Evolutionary conservation across 1,140 invertebrate genomes (phyloP), one percentile per base, ranked within the genome.

Genomic region (Apis dorsata): DNA sequence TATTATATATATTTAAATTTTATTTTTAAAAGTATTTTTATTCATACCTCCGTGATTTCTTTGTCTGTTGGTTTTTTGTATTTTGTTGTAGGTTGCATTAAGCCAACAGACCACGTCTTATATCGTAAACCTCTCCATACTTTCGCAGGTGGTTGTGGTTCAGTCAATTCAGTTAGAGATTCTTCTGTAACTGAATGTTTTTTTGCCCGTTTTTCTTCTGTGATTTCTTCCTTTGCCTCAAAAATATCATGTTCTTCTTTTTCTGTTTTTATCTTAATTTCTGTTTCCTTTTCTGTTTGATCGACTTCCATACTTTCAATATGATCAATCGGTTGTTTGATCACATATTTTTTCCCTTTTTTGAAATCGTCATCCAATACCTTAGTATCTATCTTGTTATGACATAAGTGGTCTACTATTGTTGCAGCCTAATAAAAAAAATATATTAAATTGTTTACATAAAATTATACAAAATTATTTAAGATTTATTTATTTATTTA

Each of bases 41-140:
- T 60, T 62, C 60, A 79, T 92, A 96, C 95, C 91, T 98, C 97
- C 69, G 97, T 98, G 65, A 98, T 95, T 93, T 98, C 98, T 89
- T 96, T 96, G 83, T 98, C 97, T 0, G 96, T 96, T 0, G 96
- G 95, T 86, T 96, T 96, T 91, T 97, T 98, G 89, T 96, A 96
- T 91, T 96, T 97, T 7, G 94, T 95, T 1, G 95, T 92, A 21
- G 97, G 96, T 75, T 95, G 95, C 63, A 97, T 94, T 59, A 95
- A 94, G 21, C 95, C 95, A 8, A 95, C 93, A 2, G 94, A 95
- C 96, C 96, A 98, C 51, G 94, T 94, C 91, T 97, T 97, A 90
- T 97, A 98, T 70, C 95, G 94, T 0, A 96, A 91, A 15, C 96
- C 97, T 90, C 96, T 96, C 94, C 96, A 97, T 84, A 96, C 95